phyloP scores from a whole-genome alignment of 2,113 vertebrate species.

The Boulengeromyrus knoepffleri region DNA sequence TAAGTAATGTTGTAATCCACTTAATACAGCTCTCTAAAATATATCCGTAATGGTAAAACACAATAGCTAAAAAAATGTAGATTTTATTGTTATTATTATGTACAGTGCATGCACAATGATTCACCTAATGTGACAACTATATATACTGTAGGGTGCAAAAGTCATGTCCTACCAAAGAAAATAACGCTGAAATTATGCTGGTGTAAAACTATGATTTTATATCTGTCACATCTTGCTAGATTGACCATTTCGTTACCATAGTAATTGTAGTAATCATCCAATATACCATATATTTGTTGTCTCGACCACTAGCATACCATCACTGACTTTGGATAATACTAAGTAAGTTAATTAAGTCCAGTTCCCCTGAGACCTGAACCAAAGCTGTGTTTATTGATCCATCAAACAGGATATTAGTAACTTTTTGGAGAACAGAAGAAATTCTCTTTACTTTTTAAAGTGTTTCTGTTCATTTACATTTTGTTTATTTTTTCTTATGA shows the following conservation, averaged over 20 bases:
- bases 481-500: neutral
- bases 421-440: neutral
- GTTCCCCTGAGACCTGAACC: neutral
- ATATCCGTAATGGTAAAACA: neutral
- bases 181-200: neutral
- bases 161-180: neutral
- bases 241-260: neutral
- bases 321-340: neutral
- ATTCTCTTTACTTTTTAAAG: neutral
- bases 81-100: neutral
- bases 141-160: neutral
- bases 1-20: neutral
- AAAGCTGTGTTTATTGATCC: neutral
- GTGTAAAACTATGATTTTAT: neutral
- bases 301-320: neutral
- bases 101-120: neutral
- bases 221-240: neutral
- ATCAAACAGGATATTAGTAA: neutral
- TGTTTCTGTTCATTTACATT: neutral
- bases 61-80: neutral
- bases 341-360: neutral
- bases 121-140: neutral
- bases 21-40: neutral
- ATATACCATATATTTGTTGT: neutral
- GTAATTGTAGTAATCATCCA: neutral